phyloP scores from a whole-genome alignment of 2,113 vertebrate genomes.

The Barbus barbus region DNA sequence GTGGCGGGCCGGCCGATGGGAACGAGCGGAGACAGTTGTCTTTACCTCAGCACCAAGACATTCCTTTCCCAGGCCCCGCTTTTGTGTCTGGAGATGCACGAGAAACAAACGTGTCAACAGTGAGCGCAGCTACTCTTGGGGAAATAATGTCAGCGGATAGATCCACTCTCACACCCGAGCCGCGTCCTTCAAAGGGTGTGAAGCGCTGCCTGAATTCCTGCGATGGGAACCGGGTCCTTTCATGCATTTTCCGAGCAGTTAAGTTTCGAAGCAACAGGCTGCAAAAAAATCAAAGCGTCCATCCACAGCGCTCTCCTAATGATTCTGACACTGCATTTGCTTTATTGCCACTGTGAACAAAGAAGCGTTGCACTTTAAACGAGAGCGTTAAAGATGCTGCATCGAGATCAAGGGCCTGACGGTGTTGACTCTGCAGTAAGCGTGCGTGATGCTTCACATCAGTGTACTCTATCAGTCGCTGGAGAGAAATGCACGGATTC shows the following conservation, averaged over 20 bases:
- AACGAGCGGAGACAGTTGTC: no score
- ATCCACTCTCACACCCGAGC: constrained; percentile 31
- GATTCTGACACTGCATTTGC: constrained; percentile 61
- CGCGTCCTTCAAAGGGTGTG: constrained; percentile 28
- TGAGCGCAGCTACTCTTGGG: no score
- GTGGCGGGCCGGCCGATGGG: constrained; percentile 60
- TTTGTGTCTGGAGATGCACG: no score
- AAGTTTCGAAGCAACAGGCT: constrained; percentile 52
- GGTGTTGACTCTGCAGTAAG: constrained; percentile 22
- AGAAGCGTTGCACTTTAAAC: constrained; percentile 58
- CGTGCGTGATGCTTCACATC: background rate
- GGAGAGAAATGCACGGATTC: background rate
- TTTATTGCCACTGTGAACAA: constrained; percentile 66
- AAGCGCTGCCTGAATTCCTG: constrained; percentile 42
- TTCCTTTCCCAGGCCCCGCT: no score
- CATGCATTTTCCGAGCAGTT: constrained; percentile 32
- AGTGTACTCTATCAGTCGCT: no score
- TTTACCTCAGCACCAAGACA: no score
- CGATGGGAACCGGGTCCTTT: constrained; percentile 23
- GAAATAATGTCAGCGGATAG: no score
- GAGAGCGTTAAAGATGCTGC: constrained; percentile 40
- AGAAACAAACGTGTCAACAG: no score
- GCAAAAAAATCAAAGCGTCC: constrained; percentile 64
- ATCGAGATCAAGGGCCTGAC: background rate
- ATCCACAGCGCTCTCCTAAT: constrained; percentile 60